phyloP scores from a whole-genome alignment of 1,140 invertebrate genomes.

The Teleopsis dalmanni region DNA sequence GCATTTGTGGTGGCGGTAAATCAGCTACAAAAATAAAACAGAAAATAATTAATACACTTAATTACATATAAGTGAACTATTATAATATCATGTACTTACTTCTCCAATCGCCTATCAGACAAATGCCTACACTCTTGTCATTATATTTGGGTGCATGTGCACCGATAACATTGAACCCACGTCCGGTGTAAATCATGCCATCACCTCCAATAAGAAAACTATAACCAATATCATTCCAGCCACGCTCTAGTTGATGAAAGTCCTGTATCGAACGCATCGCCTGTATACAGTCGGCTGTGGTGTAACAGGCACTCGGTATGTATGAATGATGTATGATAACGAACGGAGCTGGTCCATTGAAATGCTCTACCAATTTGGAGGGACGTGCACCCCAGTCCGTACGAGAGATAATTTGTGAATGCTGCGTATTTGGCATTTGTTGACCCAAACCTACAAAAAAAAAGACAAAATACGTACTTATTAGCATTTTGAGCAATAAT shows the following conservation, averaged over 20 bases:
- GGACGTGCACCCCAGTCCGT: slow-evolving; percentile 56
- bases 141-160: slow-evolving; percentile 67
- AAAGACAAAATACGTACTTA: background rate
- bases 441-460: slow-evolving; percentile 28
- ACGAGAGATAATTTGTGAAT: slow-evolving; percentile 45
- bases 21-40: slow-evolving; percentile 43
- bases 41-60: slow-evolving; percentile 2
- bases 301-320: slow-evolving; percentile 53
- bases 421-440: slow-evolving; percentile 20
- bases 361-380: slow-evolving; percentile 43
- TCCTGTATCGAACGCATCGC: slow-evolving; percentile 55
- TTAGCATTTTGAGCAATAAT: too few species aligned
- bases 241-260: slow-evolving; percentile 50
- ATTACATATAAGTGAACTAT: slow-evolving; percentile 2
- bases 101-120: slow-evolving; percentile 61
- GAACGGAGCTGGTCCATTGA: slow-evolving; percentile 57
- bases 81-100: slow-evolving; percentile 38
- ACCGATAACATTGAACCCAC: slow-evolving; percentile 64
- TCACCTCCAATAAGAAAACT: slow-evolving; percentile 75
- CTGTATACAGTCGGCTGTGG: slow-evolving; percentile 44
- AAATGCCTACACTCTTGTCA: slow-evolving; percentile 62
- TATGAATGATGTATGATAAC: slow-evolving; percentile 73
- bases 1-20: slow-evolving; percentile 52
- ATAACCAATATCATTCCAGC: slow-evolving; percentile 68
- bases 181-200: slow-evolving; percentile 64